Evolutionary conservation across 2,113 vertebrate species (phyloP).

Genomic region (Oceanodroma tethys): DNA sequence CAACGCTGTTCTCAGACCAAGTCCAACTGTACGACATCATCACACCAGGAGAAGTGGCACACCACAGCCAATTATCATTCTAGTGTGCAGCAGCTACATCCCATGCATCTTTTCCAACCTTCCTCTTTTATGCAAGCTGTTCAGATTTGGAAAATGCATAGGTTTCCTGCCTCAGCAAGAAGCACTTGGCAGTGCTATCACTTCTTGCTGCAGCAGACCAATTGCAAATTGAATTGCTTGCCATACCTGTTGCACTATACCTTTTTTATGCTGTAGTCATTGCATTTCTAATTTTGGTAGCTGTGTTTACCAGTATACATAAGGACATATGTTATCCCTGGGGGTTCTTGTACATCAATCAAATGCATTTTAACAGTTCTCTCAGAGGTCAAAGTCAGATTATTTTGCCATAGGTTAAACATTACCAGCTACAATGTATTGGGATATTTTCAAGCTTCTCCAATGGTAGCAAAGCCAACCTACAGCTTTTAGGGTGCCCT

Average conservation of each 20-base stretch:
- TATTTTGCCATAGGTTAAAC: background rate
- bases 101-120: background rate
- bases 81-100: accelerated
- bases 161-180: background rate
- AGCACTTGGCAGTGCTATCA: background rate
- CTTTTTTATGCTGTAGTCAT: background rate
- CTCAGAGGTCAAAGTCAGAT: background rate
- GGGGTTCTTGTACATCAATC: background rate
- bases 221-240: background rate
- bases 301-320: background rate
- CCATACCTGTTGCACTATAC: background rate
- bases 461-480: background rate
- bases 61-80: background rate
- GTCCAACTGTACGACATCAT: background rate
- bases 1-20: background rate
- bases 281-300: background rate
- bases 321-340: background rate
- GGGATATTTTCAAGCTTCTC: background rate
- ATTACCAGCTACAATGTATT: background rate
- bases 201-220: background rate
- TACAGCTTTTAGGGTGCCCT: background rate
- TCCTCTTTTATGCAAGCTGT: background rate
- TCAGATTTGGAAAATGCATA: background rate
- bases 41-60: background rate
- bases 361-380: background rate